Conservation (phyloP, 2,113 vertebrate species). For the Pterophyllum scalare region DNA sequence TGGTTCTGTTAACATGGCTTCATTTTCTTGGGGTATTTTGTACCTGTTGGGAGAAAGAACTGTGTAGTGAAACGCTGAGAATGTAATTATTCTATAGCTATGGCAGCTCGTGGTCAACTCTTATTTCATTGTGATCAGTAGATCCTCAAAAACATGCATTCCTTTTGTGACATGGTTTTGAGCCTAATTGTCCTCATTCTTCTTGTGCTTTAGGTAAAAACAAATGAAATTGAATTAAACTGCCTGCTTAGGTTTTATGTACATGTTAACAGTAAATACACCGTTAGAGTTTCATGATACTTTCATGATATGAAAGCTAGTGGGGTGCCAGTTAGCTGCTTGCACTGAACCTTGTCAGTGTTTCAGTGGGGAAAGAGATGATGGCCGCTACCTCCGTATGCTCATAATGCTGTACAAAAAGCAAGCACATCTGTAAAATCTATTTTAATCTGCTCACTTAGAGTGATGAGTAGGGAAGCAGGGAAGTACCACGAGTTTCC, state of each 20-base stretch:
- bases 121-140: neutral
- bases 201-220: neutral
- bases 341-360: neutral
- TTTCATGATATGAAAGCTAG: neutral
- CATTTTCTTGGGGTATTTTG: neutral
- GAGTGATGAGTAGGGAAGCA: constrained; percentile 34
- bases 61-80: too few relatives aligned
- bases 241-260: neutral
- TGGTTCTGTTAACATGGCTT: neutral
- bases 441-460: constrained; percentile 62
- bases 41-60: neutral
- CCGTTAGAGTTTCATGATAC: neutral
- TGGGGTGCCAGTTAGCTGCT: neutral
- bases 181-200: neutral
- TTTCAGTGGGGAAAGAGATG: neutral
- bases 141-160: too few relatives aligned
- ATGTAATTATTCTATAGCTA: neutral
- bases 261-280: neutral
- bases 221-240: neutral
- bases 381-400: constrained; percentile 39
- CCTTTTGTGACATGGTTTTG: too few relatives aligned
- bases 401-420: constrained; percentile 32
- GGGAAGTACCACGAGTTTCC: constrained; percentile 30
- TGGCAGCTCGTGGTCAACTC: neutral
- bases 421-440: constrained; percentile 68